A percentile compares a stretch with the other conserved stretches of the same genome.
phyloP scores from a whole-genome alignment of 2,888 invertebrate genomes.

The Cantharis nigra region DNA sequence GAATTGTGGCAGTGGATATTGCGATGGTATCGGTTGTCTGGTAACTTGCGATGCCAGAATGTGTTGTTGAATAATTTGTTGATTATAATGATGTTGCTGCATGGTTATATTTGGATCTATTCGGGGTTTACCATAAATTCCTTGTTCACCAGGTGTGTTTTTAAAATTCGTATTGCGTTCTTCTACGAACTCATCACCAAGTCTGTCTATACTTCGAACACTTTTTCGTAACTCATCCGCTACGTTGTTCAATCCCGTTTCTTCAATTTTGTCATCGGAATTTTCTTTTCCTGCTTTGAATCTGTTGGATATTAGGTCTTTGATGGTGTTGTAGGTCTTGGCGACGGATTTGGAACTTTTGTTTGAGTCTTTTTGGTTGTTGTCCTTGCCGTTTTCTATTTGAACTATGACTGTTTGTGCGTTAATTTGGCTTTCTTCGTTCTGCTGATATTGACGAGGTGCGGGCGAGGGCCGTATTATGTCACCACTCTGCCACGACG shows the following conservation, averaged over 20 bases:
- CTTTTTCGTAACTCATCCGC: conserved; percentile 61
- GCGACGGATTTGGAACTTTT: conserved; percentile 70
- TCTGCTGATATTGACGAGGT: conserved; percentile 49
- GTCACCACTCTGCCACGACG: conserved; percentile 50
- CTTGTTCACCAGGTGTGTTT: conserved; percentile 61
- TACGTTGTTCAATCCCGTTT: conserved; percentile 63
- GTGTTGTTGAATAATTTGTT: conserved; percentile 58
- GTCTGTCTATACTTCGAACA: conserved; percentile 32
- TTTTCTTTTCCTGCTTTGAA: conserved; percentile 69
- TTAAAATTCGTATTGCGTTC: conserved; percentile 46
- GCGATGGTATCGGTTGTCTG: conserved; percentile 60
- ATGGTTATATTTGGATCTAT: conserved; percentile 52
- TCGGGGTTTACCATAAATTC: conserved; percentile 66
- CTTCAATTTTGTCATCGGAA: conserved; percentile 63
- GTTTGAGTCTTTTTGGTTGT: conserved; percentile 59
- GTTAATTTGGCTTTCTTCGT: conserved; percentile 42
- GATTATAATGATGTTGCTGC: conserved; percentile 51
- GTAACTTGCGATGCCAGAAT: conserved; percentile 52
- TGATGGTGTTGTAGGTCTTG: conserved; percentile 80
- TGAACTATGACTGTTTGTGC: conserved; percentile 61
- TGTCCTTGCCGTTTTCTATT: conserved; percentile 65
- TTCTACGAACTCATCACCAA: conserved; percentile 56
- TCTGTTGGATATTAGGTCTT: conserved; percentile 81
- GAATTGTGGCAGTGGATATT: conserved; percentile 52
- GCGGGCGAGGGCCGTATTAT: conserved; percentile 22